These are phyloP conservation scores for Apodemia zela DNA, from an alignment of 2,888 invertebrate genomes.

Conservation along the genomic window DNA sequence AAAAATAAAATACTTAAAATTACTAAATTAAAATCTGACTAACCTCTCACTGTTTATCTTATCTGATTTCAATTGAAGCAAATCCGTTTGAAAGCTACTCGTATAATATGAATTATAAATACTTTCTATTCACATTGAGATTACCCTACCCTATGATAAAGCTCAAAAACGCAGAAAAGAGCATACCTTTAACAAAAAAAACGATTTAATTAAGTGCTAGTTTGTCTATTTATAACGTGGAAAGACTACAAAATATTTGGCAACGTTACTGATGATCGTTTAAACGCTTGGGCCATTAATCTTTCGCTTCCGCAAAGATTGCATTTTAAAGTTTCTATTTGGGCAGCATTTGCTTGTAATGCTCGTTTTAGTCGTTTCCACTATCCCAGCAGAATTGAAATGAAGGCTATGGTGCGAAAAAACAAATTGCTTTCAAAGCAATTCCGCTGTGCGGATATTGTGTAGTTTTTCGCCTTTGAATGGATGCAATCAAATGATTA, in stretches of 20 bases:
- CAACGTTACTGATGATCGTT: slow-evolving; percentile 59
- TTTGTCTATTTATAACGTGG: not conserved
- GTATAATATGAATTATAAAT: too few relatives aligned
- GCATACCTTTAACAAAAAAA: not conserved
- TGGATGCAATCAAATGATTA: slow-evolving; percentile 31
- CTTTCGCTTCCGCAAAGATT: slow-evolving; percentile 64
- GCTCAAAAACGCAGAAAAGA: not conserved
- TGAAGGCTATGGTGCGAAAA: slow-evolving; percentile 40
- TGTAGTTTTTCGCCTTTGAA: slow-evolving; percentile 24
- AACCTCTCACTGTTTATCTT: too few relatives aligned
- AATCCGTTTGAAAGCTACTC: too few relatives aligned
- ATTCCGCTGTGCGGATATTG: slow-evolving; percentile 29
- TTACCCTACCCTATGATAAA: too few relatives aligned
- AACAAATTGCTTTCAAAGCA: slow-evolving; percentile 40
- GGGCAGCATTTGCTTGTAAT: slow-evolving; percentile 63
- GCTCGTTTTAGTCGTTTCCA: slow-evolving; percentile 42
- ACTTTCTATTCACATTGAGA: too few relatives aligned
- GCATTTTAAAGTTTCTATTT: slow-evolving; percentile 70
- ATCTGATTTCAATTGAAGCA: too few relatives aligned
- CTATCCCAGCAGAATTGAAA: slow-evolving; percentile 44
- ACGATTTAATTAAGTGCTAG: not conserved
- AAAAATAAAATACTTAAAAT: too few relatives aligned
- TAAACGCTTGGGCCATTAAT: slow-evolving; percentile 69
- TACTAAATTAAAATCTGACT: too few relatives aligned
- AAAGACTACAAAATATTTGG: slow-evolving; percentile 40